Evolutionary conservation across 2,113 vertebrate species (phyloP), one percentile per base, ranked within the genome.

Genomic region (Myanophis thanlyinensis): DNA sequence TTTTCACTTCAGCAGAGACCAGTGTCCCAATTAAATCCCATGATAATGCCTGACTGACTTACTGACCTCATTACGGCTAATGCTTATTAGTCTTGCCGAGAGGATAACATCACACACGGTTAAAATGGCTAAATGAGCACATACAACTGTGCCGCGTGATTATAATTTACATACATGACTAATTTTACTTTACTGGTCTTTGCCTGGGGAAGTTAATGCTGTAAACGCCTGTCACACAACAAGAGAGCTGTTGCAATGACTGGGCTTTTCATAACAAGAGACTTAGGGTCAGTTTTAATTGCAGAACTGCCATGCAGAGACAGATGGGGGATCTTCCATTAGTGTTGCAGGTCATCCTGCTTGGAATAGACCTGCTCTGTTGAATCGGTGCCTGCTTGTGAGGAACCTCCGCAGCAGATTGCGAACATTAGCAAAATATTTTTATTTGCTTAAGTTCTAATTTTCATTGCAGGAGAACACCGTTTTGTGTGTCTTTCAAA

Each of bases 11-110:
- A 99, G 98, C 98, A 98, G 98, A 98, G 98, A 98, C 98, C 98
- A 98, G 98, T 98, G 98, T 99, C 98, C 98, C 99, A 99, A 99
- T 99, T 99, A 99, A 98, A 98, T 99, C 98, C 98, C 98, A 98
- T 97, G 98, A 98, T 98, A 98, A 98, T 98, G 98, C 98, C 98
- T 98, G 98, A 98, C 98, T 98, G 98, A 98, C 98, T 98, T 97
- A 98, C 98, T 99, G 99, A 99, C 98, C 97, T 98, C 98, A 99
- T 99, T 99, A 99, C 97, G 97, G 98, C 98, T 98, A 98, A 98
- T 98, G 98, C 98, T 99, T 98, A 99, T 99, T 99, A 99, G 98
- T 98, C 98, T 98, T 98, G 98, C 97, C 96, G 97, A 98, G 98
- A 98, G 97, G 97, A 97, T 97, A 98, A 98, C 97, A 98, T 97